Percentiles rank a stretch among this genome's conserved stretches.
phyloP scores from a whole-genome alignment of 2,888 invertebrate species.

The Drosophila meridiana region DNA sequence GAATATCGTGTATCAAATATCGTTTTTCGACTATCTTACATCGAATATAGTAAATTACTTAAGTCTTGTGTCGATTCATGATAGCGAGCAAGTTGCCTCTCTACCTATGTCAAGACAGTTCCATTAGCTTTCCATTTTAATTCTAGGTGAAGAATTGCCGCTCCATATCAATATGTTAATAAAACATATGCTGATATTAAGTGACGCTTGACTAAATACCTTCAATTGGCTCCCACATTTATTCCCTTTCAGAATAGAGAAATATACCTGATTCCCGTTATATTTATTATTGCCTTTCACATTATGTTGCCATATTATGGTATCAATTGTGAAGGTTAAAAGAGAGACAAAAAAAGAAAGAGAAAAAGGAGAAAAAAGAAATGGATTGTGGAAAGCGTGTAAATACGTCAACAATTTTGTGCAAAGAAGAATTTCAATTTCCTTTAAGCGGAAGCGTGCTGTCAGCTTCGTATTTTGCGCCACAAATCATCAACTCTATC shows the following conservation, averaged over 20 bases:
- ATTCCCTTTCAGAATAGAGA: neutral
- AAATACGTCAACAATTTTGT: constrained; percentile 79
- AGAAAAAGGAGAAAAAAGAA: neutral
- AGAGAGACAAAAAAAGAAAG: neutral
- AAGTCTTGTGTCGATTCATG: too few relatives aligned
- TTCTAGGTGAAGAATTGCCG: too few relatives aligned
- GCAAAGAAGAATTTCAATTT: constrained; percentile 80
- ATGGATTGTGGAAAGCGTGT: constrained; percentile 43
- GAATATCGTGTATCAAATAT: neutral
- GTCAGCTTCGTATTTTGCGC: constrained; percentile 75
- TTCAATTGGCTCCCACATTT: neutral
- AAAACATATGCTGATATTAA: neutral
- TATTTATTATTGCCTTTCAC: neutral
- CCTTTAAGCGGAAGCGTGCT: constrained; percentile 77
- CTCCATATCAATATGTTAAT: too few relatives aligned
- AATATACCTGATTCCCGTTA: neutral
- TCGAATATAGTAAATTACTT: neutral
- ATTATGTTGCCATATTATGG: neutral
- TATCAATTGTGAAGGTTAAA: neutral
- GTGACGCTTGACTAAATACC: neutral
- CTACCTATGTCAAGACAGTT: neutral
- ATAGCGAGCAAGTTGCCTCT: neutral
- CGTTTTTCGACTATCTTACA: neutral
- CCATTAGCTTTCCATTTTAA: too few relatives aligned
- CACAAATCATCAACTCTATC: constrained; percentile 81